phyloP scores from a whole-genome alignment of 2,113 vertebrate genomes.

The Bothrops jararaca region DNA sequence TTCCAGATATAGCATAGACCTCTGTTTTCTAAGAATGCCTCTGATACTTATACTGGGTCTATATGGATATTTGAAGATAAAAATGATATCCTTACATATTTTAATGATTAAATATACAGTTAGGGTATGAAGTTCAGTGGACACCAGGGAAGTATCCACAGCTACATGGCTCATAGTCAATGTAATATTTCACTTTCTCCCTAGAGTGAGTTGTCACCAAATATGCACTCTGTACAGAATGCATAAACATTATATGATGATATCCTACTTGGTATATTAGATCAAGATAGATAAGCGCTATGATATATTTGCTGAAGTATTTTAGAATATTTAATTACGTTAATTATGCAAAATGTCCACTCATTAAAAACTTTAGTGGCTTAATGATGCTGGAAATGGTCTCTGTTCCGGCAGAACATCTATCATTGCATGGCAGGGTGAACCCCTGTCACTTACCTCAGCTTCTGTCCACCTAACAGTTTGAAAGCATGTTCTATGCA shows the following conservation, averaged over 20 bases:
- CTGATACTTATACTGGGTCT: background rate
- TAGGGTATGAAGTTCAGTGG: background rate
- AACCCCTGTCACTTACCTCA: background rate
- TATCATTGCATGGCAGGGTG: background rate
- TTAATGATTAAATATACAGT: background rate
- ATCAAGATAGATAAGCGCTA: background rate
- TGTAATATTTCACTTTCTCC: background rate
- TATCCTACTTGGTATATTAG: background rate
- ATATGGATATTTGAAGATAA: background rate
- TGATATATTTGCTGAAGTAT: background rate
- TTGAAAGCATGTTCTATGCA: background rate
- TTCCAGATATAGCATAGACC: background rate
- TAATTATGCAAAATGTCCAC: background rate
- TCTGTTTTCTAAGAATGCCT: background rate
- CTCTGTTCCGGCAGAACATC: background rate
- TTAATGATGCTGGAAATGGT: background rate
- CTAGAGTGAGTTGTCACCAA: background rate
- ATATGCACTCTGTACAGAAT: background rate
- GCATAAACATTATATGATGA: background rate
- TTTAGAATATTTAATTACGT: background rate
- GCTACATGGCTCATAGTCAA: background rate
- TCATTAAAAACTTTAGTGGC: background rate
- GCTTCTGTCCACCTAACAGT: background rate
- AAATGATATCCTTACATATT: background rate
- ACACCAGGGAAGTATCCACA: background rate